Base-by-base conservation (phyloP, 2,888 invertebrate genomes). In the Trichogramma dendrolimi region DNA sequence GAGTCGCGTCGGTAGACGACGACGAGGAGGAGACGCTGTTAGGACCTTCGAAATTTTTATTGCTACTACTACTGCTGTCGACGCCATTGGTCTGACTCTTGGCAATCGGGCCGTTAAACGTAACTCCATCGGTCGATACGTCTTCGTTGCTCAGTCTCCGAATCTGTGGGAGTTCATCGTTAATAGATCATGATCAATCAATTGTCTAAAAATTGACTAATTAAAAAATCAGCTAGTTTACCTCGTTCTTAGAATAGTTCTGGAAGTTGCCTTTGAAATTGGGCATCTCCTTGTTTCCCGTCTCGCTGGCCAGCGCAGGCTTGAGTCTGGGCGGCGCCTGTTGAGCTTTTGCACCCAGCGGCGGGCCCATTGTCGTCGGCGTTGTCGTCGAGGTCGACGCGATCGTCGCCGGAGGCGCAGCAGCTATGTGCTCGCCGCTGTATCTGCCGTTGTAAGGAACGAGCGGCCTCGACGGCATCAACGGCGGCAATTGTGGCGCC, bases 91-190 rank as follows among this genome's bases (percentile, higher is more conserved):
- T 27, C 27, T 27, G 27, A 2, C 84, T 85, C 69, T 86, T 83
- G 67, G 86, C 80, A 65, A 83, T 84, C 62, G 84, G 81, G 47
- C 81, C 82, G 67, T 81, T 83, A 52, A 73, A 73, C 54, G 81
- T 75, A 66, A 82, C 72, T 48, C 80, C 82, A 67, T 84, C 75
- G 64, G 87, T 87, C 63, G 85, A 81, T 70, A 86, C 77, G 75
- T 87, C 83, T 68, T 87, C 86, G 65, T 87, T 87, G 59, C 83
- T 84, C 75, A 86, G 83, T 72, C 83, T 84, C 70, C 84, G 83
- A 71, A 87, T 82, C 87, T 87, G 79, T 63, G 10, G 1, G n/a
- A 27, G 40, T 10, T 11, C 10, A 55, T 11, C n/a, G n/a, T 49
- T 51, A 39, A 40, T 54, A 46, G 14, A 41, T 55, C 46, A 47